Percentiles rank a stretch among this genome's conserved stretches.
phyloP scores from a whole-genome alignment of 2,888 invertebrate species.

The Eupeodes luniger region DNA sequence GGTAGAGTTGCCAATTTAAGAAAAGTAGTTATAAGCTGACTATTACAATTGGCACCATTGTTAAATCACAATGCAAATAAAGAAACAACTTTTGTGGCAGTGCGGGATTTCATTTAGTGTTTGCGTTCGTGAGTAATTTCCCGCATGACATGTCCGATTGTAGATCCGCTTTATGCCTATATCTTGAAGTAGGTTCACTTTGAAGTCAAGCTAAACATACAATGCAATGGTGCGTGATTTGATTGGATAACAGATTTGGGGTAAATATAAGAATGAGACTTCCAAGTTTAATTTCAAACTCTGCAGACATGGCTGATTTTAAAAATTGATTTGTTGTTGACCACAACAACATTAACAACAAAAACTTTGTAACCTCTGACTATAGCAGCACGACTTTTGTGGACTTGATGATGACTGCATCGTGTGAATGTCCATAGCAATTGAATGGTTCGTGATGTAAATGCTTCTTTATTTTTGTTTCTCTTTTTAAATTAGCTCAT shows the following conservation, averaged over 20 bases:
- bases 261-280: not conserved
- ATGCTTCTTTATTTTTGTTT: conserved; percentile 7
- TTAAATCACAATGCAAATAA: conserved; percentile 55
- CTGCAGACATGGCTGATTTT: conserved; percentile 18
- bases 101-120: conserved; percentile 40
- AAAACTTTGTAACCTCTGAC: conserved; percentile 45
- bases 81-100: conserved; percentile 66
- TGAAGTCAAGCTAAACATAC: conserved; percentile 36
- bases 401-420: conserved; percentile 14
- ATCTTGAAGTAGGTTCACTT: not conserved
- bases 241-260: conserved; percentile 50
- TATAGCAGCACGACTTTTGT: conserved; percentile 32
- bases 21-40: not conserved
- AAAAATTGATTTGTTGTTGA: conserved; percentile 58
- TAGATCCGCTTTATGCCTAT: conserved; percentile 60
- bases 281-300: too few relatives aligned
- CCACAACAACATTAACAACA: conserved; percentile 26
- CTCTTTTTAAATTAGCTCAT: not conserved
- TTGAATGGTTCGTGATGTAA: conserved; percentile 1
- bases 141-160: conserved; percentile 51
- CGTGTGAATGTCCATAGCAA: conserved; percentile 20
- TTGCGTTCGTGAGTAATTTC: conserved; percentile 67
- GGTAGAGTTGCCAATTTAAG: conserved; percentile 41
- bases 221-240: conserved; percentile 58
- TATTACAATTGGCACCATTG: conserved; percentile 31